Percentiles rank a stretch among this genome's conserved stretches.
These are phyloP conservation scores for Dolichoris vasculosae DNA, from an alignment of 1,140 invertebrate species.

Conservation along the genomic window DNA sequence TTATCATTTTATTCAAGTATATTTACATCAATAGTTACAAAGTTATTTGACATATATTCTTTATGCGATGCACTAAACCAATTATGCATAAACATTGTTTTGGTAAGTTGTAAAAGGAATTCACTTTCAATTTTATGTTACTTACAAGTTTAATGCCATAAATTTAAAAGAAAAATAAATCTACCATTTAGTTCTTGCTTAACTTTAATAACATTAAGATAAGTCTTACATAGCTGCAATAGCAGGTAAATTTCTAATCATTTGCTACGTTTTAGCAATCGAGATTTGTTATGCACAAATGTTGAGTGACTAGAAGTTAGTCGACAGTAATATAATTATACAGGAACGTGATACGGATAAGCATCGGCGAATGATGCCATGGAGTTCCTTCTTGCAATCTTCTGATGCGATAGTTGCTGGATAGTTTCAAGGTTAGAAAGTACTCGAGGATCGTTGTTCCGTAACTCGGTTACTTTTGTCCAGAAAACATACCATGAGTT, in stretches of 20 bases:
- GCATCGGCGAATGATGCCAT: conserved; percentile 20
- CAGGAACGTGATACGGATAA: conserved; percentile 56
- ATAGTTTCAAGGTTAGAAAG: conserved; percentile 44
- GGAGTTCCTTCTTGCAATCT: conserved; percentile 22
- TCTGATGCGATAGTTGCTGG: background rate
- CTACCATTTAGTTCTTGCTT: background rate
- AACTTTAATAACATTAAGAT: conserved; percentile 30
- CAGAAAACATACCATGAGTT: background rate
- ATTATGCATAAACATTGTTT: too few relatives aligned
- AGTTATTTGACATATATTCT: too few relatives aligned
- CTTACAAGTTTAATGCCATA: too few relatives aligned
- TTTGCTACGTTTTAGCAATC: conserved; percentile 2
- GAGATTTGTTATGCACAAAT: conserved; percentile 3
- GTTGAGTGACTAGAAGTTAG: background rate
- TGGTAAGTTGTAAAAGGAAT: too few relatives aligned
- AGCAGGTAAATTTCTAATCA: conserved; percentile 41
- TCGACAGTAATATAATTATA: conserved; percentile 54
- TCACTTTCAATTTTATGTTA: too few relatives aligned
- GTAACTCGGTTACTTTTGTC: background rate
- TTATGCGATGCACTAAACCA: too few relatives aligned
- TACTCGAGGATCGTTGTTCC: background rate
- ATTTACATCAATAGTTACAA: too few relatives aligned
- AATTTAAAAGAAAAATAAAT: background rate
- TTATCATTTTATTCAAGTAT: too few relatives aligned
- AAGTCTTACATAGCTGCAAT: background rate